Base-by-base conservation (phyloP, 2,888 invertebrate species). In the Lithophane semibrunnea region DNA sequence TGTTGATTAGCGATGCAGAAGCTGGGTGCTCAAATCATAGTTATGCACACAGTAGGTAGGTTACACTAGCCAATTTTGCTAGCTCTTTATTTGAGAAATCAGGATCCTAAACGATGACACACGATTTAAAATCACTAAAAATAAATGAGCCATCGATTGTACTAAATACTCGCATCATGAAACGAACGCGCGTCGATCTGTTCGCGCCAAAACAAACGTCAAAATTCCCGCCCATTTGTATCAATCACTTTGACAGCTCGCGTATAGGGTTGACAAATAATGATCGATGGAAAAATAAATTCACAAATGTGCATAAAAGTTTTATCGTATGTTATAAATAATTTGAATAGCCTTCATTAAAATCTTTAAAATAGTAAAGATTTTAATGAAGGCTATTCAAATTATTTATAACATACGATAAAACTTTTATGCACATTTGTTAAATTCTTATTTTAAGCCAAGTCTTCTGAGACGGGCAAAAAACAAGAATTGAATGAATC, bases 181-280 rank as follows among this genome's bases (percentile, higher is more conserved):
- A 73, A 80, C 71, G 58, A 78, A 77, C 63, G 89, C 89, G 89
- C 87, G 58, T 80, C 86, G 82, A 88, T 88, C 87, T 89, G 82
- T 89, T 89, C 89, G 90, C 91, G 91, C 91, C 90, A 90, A 90
- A 92, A 93, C 88, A 90, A 91, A 93, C 92, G 92, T 92, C 92
- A 92, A 91, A 90, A 89, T 80, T 79, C 89, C 90, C 93, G 93
- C 94, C 92, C 91, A 91, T 90, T 89, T 87, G 90, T 86, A 94
- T 94, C 90, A 85, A 92, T 94, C 94, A 94, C 90, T 83, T 75
- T 92, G 94, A 94, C 92, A 90, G 90, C 47, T 72, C 24, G n/a
- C 8, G 29, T 47, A 49, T 78, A 86, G 86, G 87, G 86, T 73
- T 86, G 79, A 64, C 79, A 74, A 65, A 83, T 71, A 52, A 42